Evolutionary conservation across 1,140 invertebrate genomes (phyloP).

Genomic region (Tyrophagus putrescentiae): DNA sequence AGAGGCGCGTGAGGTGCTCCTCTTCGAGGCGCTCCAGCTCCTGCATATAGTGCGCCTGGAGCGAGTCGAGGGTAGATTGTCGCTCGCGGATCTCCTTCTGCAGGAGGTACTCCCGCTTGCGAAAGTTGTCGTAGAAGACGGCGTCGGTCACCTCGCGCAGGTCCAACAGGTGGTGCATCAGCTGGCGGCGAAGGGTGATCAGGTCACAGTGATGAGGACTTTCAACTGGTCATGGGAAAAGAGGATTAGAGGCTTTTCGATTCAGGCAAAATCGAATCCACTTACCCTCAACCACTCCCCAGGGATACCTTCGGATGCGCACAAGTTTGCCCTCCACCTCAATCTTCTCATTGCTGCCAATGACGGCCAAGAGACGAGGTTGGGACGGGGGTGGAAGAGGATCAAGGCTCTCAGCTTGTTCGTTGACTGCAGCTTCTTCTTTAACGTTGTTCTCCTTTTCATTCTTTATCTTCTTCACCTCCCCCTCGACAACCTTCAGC

Average conservation of each 20-base stretch:
- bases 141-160: slow-evolving; percentile 41
- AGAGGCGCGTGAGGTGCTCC: too few species aligned
- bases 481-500: too few species aligned
- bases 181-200: slow-evolving; percentile 89
- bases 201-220: slow-evolving; percentile 98
- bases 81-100: too few species aligned
- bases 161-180: slow-evolving; percentile 46
- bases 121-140: slow-evolving; percentile 44
- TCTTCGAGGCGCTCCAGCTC: slow-evolving; percentile 54
- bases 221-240: slow-evolving; percentile 71
- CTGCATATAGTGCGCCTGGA: slow-evolving; percentile 75
- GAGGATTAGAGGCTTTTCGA: slow-evolving; percentile 26
- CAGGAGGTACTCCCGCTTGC: slow-evolving; percentile 62
- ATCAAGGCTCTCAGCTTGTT: slow-evolving; percentile 67
- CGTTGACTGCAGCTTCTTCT: slow-evolving; percentile 55
- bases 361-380: slow-evolving; percentile 95
- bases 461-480: too few species aligned
- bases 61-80: too few species aligned
- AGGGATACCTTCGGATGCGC: slow-evolving; percentile 85
- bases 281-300: slow-evolving; percentile 83
- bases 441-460: too few species aligned
- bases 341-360: slow-evolving; percentile 90
- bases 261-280: slow-evolving; percentile 17
- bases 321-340: slow-evolving; percentile 44
- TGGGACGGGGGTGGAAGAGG: too few species aligned